These are phyloP conservation scores for Scrobipalpa atriplicella DNA, from an alignment of 2,888 invertebrate genomes.

Conservation along the genomic window DNA sequence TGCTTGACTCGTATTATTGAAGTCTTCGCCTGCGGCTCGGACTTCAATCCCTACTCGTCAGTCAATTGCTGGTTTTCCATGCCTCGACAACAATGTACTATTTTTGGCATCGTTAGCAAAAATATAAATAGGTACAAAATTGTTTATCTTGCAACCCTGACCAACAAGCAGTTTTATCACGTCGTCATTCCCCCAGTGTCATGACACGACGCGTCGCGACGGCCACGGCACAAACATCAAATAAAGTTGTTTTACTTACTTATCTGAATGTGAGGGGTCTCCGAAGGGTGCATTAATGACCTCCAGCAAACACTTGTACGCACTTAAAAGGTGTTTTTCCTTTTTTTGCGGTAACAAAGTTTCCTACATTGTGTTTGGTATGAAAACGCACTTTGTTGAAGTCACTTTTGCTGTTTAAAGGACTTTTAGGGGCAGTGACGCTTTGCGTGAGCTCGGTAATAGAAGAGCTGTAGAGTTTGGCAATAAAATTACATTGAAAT, in stretches of 20 bases:
- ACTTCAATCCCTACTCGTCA: no score
- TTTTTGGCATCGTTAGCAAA: neutral
- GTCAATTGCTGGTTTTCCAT: no score
- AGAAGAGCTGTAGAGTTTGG: slow-evolving; percentile 2
- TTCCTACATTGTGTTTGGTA: slow-evolving; percentile 61
- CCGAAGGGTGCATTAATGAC: slow-evolving; percentile 77
- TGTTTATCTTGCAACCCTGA: slow-evolving; percentile 29
- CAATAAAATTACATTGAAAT: slow-evolving; percentile 3
- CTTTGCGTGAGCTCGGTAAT: slow-evolving; percentile 7
- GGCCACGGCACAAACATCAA: slow-evolving; percentile 74
- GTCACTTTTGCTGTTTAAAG: slow-evolving; percentile 20
- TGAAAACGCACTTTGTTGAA: slow-evolving; percentile 50
- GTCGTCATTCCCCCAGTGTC: slow-evolving; percentile 56
- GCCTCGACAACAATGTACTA: no score
- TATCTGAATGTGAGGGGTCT: slow-evolving; percentile 66
- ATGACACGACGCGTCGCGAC: slow-evolving; percentile 49
- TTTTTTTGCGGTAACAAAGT: slow-evolving; percentile 52
- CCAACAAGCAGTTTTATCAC: slow-evolving; percentile 51
- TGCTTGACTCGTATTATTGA: no score
- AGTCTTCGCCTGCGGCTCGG: no score
- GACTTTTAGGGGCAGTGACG: slow-evolving; percentile 5
- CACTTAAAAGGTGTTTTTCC: slow-evolving; percentile 53
- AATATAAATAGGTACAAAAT: no score
- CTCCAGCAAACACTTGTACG: slow-evolving; percentile 51
- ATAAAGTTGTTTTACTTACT: slow-evolving; percentile 81